Evolutionary conservation across 2,113 vertebrate genomes (phyloP).

Genomic region (Cettia cetti): DNA sequence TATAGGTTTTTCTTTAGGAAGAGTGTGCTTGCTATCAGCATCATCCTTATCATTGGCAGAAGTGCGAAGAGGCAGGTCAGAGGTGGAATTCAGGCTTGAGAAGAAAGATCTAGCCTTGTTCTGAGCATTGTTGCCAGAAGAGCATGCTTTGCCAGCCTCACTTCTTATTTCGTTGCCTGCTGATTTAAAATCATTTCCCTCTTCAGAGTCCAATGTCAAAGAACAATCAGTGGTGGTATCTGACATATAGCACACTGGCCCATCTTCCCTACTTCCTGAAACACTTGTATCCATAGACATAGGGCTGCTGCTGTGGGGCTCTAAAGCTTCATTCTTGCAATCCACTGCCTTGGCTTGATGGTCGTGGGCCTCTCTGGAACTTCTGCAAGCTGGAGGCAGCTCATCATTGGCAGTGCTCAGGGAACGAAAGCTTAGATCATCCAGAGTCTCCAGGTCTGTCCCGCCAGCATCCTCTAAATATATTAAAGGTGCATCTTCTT

Average conservation of each 20-base stretch:
- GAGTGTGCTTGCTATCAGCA: background rate
- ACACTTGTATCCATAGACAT: constrained; percentile 73
- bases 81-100: constrained; percentile 63
- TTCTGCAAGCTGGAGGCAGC: background rate
- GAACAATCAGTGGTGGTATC: constrained; percentile 85
- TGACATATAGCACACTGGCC: constrained; percentile 70
- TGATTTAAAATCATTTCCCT: constrained; percentile 70
- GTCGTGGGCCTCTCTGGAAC: constrained; percentile 32
- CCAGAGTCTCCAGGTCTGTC: constrained; percentile 63
- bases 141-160: background rate
- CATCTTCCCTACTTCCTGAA: constrained; percentile 71
- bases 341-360: constrained; percentile 59
- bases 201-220: constrained; percentile 85
- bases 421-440: constrained; percentile 43
- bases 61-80: constrained; percentile 16
- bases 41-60: constrained; percentile 56
- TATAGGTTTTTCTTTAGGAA: constrained; percentile 47
- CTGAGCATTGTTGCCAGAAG: constrained; percentile 9
- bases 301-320: constrained; percentile 73
- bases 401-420: constrained; percentile 12
- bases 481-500: constrained; percentile 58
- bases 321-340: constrained; percentile 66
- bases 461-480: constrained; percentile 63
- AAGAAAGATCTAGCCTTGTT: constrained; percentile 66
- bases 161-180: constrained; percentile 24